Evolutionary conservation across 2,113 vertebrate genomes (phyloP).

Genomic region (Ploceus nigricollis): DNA sequence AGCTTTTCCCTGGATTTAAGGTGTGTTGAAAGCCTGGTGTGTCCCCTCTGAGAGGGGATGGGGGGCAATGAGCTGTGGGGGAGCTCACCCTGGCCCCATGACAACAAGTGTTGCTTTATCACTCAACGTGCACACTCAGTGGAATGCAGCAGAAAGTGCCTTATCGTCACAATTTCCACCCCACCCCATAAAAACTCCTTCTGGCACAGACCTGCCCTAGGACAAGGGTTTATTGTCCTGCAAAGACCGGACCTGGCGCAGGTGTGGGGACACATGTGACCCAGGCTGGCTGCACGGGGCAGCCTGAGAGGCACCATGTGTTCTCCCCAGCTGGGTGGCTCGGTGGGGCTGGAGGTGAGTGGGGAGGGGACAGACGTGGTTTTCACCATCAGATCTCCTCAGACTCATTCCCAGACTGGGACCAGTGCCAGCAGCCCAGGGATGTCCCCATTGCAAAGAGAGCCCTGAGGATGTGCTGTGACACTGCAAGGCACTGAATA

Average conservation of each 20-base stretch:
- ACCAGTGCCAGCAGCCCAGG: background rate
- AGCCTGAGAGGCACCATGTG: accelerated
- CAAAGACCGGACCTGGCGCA: background rate
- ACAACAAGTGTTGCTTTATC: background rate
- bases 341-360: accelerated
- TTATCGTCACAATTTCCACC: background rate
- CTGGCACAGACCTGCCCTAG: background rate
- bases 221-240: background rate
- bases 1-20: background rate
- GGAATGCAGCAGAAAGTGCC: background rate
- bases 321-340: accelerated
- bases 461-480: accelerated
- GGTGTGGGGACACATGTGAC: accelerated
- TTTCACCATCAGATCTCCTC: background rate
- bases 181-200: background rate
- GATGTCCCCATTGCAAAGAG: background rate
- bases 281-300: accelerated
- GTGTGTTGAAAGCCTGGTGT: background rate
- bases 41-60: background rate
- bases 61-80: accelerated
- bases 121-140: background rate
- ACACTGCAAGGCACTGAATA: background rate
- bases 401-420: background rate
- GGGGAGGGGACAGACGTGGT: background rate
- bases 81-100: accelerated